Evolutionary conservation across 2,113 vertebrate species (phyloP), one percentile per base, ranked within the genome.

Genomic region (Urocynchramus pylzowi): DNA sequence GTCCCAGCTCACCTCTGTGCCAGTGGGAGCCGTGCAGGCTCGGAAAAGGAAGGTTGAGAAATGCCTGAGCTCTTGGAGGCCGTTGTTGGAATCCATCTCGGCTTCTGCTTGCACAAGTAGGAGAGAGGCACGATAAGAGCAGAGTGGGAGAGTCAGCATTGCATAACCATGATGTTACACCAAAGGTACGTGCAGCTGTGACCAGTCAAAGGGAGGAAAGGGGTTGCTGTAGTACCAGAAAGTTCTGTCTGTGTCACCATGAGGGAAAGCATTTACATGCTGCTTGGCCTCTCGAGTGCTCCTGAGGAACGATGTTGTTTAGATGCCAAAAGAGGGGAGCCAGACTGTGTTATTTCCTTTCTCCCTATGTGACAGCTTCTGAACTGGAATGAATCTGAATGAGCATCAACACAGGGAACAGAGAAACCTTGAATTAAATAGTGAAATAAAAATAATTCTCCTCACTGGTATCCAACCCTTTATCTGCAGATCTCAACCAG

Each of bases 331-430:
- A 82, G 64, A 90, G 24, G 24, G 41, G 80, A 97, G 90, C 52
- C 93, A 91, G 92, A 93, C 67, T 87, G 42, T 96, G 82, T 95
- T 96, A 69, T 31, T 97, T 95, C 65, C 88, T 96, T 92, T 89
- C 44, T 94, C 83, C 17, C 49, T 89, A 23, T 2, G 1, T 94
- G 90, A 92, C 53, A 3, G 88, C 83, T 90, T 96, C 85, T 87
- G 80, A 84, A 75, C 47, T 45, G 69, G 76, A 90, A 70, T 76
- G 56, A 84, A 70, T 94, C 60, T 74, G 35, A 69, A 75, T 87
- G 52, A 41, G 31, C 93, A 75, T 90, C 88, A 84, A 53, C 50
- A 67, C 13, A 68, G 79, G 64, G 31, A 96, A 81, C 76, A 84
- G 92, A 93, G 47, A 90, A 92, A 84, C 83, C 92, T 87, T 92